Conservation (phyloP, 2,888 invertebrate species). For the Drosophila fulvimacula region DNA sequence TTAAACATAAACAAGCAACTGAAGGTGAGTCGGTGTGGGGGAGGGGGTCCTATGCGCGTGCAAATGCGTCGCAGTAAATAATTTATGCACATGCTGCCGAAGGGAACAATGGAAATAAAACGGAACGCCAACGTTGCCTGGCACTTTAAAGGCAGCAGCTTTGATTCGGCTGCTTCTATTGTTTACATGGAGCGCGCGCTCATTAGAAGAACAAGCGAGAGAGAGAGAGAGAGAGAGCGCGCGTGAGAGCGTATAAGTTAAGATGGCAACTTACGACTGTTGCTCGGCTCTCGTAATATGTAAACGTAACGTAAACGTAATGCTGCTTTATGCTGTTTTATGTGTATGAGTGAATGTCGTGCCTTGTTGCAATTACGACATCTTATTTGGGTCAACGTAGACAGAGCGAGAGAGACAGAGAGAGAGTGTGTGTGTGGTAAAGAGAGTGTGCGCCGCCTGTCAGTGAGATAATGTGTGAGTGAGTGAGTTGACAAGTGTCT, state of each 20-base stretch:
- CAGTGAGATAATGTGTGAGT: constrained; percentile 22
- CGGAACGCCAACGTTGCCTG: constrained; percentile 38
- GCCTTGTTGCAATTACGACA: constrained; percentile 76
- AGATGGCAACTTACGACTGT: constrained; percentile 36
- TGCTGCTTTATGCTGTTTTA: constrained; percentile 21
- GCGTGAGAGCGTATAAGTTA: constrained; percentile 9
- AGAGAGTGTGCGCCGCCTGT: constrained; percentile 18
- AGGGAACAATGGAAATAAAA: constrained; percentile 35
- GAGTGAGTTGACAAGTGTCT: constrained; percentile 57
- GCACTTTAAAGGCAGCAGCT: constrained; percentile 50
- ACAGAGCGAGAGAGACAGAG: constrained; percentile 18
- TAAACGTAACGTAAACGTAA: constrained; percentile 52
- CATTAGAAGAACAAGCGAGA: neutral
- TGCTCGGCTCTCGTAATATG: constrained; percentile 49
- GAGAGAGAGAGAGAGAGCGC: neutral
- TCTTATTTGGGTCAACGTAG: constrained; percentile 77
- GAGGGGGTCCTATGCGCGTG: constrained; percentile 28
- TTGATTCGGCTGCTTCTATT: constrained; percentile 38
- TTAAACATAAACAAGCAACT: constrained; percentile 22
- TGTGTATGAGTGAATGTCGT: constrained; percentile 50
- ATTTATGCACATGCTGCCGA: constrained; percentile 49
- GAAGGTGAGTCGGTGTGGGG: neutral
- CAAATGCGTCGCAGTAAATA: constrained; percentile 73
- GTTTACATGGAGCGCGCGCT: constrained; percentile 51
- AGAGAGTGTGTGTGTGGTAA: constrained; percentile 19